Percentiles rank a stretch among this genome's conserved stretches.
These are phyloP conservation scores for Synanthedon vespiformis DNA, from an alignment of 2,888 invertebrate species.

Conservation along the genomic window DNA sequence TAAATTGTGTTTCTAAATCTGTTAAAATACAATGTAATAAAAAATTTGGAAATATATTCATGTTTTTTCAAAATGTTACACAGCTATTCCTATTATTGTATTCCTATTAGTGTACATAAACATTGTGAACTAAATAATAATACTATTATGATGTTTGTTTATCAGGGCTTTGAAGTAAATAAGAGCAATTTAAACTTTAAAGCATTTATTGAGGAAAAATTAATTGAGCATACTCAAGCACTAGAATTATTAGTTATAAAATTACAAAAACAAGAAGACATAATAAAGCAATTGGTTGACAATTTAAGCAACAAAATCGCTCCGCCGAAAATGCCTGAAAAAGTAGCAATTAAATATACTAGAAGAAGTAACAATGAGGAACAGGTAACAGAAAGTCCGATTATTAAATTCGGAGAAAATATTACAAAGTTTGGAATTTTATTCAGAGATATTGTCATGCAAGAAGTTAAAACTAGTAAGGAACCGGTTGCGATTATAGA, in stretches of 20 bases:
- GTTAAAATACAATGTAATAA: too few relatives aligned
- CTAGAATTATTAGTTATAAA: constrained; percentile 31
- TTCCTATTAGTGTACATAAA: too few relatives aligned
- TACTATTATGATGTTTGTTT: too few relatives aligned
- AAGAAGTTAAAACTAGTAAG: constrained; percentile 15
- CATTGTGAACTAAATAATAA: too few relatives aligned
- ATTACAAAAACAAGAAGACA: constrained; percentile 22
- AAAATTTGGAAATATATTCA: too few relatives aligned
- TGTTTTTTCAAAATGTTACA: too few relatives aligned
- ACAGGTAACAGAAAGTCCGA: constrained; percentile 17
- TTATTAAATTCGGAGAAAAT: constrained; percentile 28
- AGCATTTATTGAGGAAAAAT: constrained; percentile 33
- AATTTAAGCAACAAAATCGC: constrained; percentile 18
- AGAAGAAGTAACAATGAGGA: constrained; percentile 15
- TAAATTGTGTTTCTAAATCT: too few relatives aligned
- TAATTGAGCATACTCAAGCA: constrained; percentile 37
- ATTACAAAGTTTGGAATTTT: constrained; percentile 36
- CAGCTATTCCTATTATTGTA: too few relatives aligned
- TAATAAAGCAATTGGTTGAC: constrained; percentile 28
- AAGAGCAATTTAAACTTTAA: constrained; percentile 12
- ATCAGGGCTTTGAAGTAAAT: not conserved
- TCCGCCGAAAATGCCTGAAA: constrained; percentile 31
- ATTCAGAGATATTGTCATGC: constrained; percentile 26
- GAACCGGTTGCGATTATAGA: not conserved
- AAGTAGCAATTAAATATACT: constrained; percentile 21